Evolutionary conservation across 2,888 invertebrate genomes (phyloP), one percentile per base, ranked within the genome.

Genomic region (Desoria tigrina): DNA sequence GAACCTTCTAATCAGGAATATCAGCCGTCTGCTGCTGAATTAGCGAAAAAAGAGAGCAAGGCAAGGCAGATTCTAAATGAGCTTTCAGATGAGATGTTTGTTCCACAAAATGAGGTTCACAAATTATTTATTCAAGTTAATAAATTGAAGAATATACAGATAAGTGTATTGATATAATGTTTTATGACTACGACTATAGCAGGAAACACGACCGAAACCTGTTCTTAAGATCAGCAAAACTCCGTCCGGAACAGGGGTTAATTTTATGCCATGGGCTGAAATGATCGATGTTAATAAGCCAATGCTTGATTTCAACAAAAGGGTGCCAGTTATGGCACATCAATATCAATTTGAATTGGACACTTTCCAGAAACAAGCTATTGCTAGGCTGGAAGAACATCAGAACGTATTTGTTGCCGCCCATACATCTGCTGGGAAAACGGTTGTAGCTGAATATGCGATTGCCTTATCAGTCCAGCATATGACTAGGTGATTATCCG

Each of bases 371-470:
- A 96, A 99, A 81, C 91, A 88, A 84, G 97, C 99, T 1, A 93
- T 99, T 66, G 81, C 97, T 6, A 92, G 92, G 79, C 81, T 99
- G 61, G 98, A 99, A 81, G 89, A 92, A 77, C 90, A 92, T 16
- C 90, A 94, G 77, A 94, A 94, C 79, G 94, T 99, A 0, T 98
- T 99, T 81, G 97, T 99, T 0, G 96, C 99, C 0, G 99, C 99
- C 0, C 99, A 99, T 79, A 99, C 99, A 0, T 99, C 99, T 0
- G 99, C 99, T 0, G 94, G 92, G 26, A 99, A 99, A 83, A 99
- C 99, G 0, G 98, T 96, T 0, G 96, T 99, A 0, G 99, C 99
- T 0, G 99, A 99, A 82, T 99, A 99, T 81, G 99, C 99, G 0
- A 95, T 99, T 74, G 98, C 98, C 0, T 84, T 99, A 78, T 94